A percentile compares a stretch with the other conserved stretches of the same genome.
These are phyloP conservation scores for Temnothorax curvispinosus DNA, from an alignment of 1,140 invertebrate genomes.

Conservation along the genomic window DNA sequence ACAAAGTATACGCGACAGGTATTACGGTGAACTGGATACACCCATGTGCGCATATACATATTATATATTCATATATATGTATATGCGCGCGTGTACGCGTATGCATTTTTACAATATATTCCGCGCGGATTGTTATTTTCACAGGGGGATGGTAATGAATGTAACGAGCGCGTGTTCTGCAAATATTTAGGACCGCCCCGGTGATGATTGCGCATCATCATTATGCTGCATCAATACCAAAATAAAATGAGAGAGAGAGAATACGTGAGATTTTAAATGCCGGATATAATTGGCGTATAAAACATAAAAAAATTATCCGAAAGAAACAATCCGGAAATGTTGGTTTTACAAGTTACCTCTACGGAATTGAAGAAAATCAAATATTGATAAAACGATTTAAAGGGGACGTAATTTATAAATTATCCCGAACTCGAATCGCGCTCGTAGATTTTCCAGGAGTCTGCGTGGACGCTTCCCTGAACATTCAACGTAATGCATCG, in stretches of 20 bases:
- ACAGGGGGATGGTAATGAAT: slow-evolving; percentile 28
- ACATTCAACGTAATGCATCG: background rate
- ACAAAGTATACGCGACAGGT: background rate
- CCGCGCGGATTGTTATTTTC: slow-evolving; percentile 45
- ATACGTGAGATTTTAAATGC: slow-evolving; percentile 27
- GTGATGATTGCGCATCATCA: slow-evolving; percentile 48
- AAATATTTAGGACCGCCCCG: slow-evolving; percentile 43
- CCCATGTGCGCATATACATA: too few species aligned
- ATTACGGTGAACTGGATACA: background rate
- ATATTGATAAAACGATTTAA: background rate
- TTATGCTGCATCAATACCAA: slow-evolving; percentile 1
- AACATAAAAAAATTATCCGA: background rate
- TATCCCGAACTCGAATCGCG: background rate
- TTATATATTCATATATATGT: too few species aligned
- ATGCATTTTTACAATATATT: slow-evolving; percentile 46
- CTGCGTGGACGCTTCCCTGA: too few species aligned
- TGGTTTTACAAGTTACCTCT: background rate
- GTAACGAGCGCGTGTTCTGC: slow-evolving; percentile 22
- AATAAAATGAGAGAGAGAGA: slow-evolving; percentile 19
- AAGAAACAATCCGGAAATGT: background rate
- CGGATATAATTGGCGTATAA: background rate
- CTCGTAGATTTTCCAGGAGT: background rate
- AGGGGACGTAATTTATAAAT: background rate
- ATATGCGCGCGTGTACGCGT: background rate
- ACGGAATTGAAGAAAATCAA: background rate